A percentile compares a stretch with the other conserved stretches of the same genome.
These are phyloP conservation scores for Drosophila quadrilineata DNA, from an alignment of 1,140 invertebrate species.

Conservation along the genomic window DNA sequence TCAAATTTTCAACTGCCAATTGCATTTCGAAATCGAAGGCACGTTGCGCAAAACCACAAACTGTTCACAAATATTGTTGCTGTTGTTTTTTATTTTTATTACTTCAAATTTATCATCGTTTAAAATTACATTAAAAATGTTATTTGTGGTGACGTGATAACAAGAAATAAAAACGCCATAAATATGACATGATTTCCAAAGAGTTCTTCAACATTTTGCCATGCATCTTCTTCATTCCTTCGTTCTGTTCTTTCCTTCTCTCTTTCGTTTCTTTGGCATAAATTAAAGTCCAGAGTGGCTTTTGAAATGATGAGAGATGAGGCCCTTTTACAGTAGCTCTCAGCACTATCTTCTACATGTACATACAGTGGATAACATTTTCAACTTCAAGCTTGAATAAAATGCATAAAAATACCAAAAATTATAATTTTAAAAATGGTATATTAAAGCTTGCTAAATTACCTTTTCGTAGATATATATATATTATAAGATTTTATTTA, in stretches of 20 bases:
- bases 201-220: conserved; percentile 11
- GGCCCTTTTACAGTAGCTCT: conserved; percentile 2
- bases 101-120: conserved; percentile 28
- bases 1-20: conserved; percentile 32
- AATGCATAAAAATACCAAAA: no score
- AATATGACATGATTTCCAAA: conserved; percentile 7
- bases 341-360: not conserved
- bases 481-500: no score
- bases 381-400: no score
- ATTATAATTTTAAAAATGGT: no score
- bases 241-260: no score
- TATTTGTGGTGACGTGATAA: conserved; percentile 59
- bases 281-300: conserved; percentile 5
- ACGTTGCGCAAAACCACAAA: conserved; percentile 64
- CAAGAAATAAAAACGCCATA: not conserved
- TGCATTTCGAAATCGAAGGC: conserved; percentile 47
- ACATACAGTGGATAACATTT: no score
- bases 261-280: conserved; percentile 41
- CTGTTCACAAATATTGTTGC: no score
- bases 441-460: no score
- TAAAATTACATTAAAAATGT: conserved; percentile 63
- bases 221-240: no score
- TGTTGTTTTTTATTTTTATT: no score
- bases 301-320: not conserved
- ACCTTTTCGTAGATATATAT: no score